Evolutionary conservation across 2,113 vertebrate species (phyloP).

Genomic region (Ailurus styani): DNA sequence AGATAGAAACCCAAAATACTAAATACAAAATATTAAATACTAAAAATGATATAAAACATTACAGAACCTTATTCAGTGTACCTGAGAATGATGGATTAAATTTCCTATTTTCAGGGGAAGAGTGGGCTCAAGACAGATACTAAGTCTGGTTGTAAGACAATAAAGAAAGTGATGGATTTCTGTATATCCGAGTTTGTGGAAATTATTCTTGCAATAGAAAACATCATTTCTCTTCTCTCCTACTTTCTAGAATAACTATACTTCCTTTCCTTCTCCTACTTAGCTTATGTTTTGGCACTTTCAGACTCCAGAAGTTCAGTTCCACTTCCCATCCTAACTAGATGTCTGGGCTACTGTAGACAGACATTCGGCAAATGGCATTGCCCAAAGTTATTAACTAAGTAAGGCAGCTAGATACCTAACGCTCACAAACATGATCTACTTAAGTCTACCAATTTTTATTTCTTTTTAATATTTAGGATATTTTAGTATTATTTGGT

Average conservation of each 20-base stretch:
- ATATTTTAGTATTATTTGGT: background rate
- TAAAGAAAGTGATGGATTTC: background rate
- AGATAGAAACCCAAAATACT: background rate
- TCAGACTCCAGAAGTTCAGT: background rate
- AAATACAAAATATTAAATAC: background rate
- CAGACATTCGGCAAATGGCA: background rate
- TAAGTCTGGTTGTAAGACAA: background rate
- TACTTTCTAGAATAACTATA: background rate
- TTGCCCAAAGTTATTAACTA: background rate
- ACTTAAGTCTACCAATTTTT: background rate
- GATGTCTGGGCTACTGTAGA: no score
- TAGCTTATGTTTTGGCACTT: background rate
- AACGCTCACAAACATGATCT: background rate
- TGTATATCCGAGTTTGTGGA: background rate
- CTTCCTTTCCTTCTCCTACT: background rate
- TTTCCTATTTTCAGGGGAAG: background rate
- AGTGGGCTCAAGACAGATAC: background rate
- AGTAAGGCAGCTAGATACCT: background rate
- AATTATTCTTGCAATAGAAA: background rate
- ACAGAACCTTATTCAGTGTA: background rate
- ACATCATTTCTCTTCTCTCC: background rate
- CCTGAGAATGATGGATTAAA: background rate
- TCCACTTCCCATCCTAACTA: background rate
- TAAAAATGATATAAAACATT: background rate
- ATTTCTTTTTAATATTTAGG: background rate